Conservation (phyloP, 2,888 invertebrate genomes). For the Drosophila anomalata region DNA sequence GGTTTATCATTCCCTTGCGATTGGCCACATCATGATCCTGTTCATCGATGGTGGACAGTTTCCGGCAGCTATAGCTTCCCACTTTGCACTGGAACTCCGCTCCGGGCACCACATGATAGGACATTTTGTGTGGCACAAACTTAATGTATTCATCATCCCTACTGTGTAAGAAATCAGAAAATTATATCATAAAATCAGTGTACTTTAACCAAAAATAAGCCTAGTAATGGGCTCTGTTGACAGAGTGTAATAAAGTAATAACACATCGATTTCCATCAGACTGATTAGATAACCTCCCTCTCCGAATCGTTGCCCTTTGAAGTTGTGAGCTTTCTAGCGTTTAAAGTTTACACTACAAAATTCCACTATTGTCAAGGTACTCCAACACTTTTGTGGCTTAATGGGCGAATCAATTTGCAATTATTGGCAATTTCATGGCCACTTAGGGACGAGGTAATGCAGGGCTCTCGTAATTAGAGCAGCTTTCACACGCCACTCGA, state of each 20-base stretch:
- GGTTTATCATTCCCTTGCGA: constrained; percentile 70
- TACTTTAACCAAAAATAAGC: neutral
- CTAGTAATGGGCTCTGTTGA: neutral
- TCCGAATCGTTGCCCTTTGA: neutral
- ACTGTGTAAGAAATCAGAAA: constrained; percentile 1
- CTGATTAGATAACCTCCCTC: neutral
- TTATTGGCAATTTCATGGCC: constrained; percentile 34
- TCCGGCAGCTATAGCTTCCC: constrained; percentile 46
- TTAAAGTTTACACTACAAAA: neutral
- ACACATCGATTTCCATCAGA: constrained; percentile 5
- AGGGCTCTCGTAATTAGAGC: constrained; percentile 24
- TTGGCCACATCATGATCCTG: constrained; percentile 67
- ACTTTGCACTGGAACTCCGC: constrained; percentile 69
- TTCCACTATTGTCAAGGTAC: constrained; percentile 24
- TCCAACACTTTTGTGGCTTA: constrained; percentile 9
- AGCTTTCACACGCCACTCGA: constrained; percentile 39
- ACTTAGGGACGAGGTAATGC: constrained; percentile 15
- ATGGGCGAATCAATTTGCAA: constrained; percentile 18
- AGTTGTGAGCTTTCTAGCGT: neutral
- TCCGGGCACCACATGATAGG: constrained; percentile 76
- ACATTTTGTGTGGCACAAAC: constrained; percentile 69
- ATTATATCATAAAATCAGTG: constrained; percentile 11
- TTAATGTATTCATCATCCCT: constrained; percentile 81
- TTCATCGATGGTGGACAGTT: constrained; percentile 69
- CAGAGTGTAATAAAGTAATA: constrained; percentile 13